Base-by-base conservation (phyloP, 2,113 vertebrate species). In the Cnemophilus loriae region DNA sequence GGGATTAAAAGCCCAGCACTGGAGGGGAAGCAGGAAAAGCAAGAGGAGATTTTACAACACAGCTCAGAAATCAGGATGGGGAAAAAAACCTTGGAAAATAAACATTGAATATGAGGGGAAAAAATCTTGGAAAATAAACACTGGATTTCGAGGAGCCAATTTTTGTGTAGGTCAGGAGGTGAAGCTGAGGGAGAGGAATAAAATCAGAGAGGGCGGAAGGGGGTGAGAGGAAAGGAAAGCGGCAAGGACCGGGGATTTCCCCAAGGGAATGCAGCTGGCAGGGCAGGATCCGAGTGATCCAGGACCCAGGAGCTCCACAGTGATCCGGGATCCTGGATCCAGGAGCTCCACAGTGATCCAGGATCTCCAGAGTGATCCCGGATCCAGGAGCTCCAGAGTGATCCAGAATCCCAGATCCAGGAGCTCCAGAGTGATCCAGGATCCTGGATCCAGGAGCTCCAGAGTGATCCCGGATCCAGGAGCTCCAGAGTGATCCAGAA, bases 61-160 rank as follows among this genome's bases (percentile, higher is more conserved):
- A 7, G 30, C 42, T 17, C 13, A 9, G 26, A 69, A 47, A 41
- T 20, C 8, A 4, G 10, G 32, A 16, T 0, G 0, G 8, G 6
- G 22, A 1, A 17, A 50, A 37, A 60, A 67, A 3, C 2, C 11
- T 17, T 32, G 42, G 27, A 33, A 75, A 84, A 52, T 2, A 39
- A 61, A 22, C 8, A 2, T 7, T 57, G 41, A n/a, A 63, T 0
- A 12, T 0, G 44, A 37, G 56, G 27, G 22, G 2, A 17, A 50
- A 37, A 60, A 67, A 3, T 2, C 11, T 17, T 32, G 42, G 27
- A 33, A 75, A 84, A 52, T 2, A 39, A 61, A 22, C 8, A 2
- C 7, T 57, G 41, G n/a, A 6, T 30, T 81, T 50, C 4, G 19
- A 47, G 47, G 53, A 71, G 42, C 37, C 42, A 20, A 1, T 0